Base-by-base conservation (phyloP, 2,888 invertebrate species). In the Tipula lateralis region DNA sequence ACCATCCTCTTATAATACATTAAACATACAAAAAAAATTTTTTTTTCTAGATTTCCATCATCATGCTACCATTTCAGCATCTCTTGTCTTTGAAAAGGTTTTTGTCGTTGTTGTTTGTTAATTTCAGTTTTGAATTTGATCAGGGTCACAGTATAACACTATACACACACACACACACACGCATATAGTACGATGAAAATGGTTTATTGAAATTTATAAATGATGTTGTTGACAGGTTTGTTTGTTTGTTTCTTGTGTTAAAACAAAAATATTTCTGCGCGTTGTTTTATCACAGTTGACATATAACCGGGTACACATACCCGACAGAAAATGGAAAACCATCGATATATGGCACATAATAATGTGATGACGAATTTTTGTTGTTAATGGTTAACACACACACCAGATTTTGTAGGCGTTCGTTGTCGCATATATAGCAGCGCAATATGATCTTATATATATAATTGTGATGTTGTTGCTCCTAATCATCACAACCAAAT, bases 141-240 rank as follows among this genome's bases (percentile, higher is more conserved):
- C 66, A 66, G 66, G 66, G 66, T 66, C 66, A 66, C 24, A 66
- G 0, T 2, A 2, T 44, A 44, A 44, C 44, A 44, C 24, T 66
- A 66, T 66, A 66, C 24, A 1, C 39, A 39, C 6, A 39, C n/a
- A n/a, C 6, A 39, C n/a, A 44, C n/a, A 44, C 44, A 44, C 44
- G 7, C 32, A 32, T 32, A 5, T 32, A 44, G 16, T 24, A 66
- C 66, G 66, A 66, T 24, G 66, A 66, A 66, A 66, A 66, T 24
- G 19, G 66, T 66, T 66, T 66, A 66, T 66, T 66, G 66, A 66
- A 66, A 66, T 66, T 66, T 66, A 66, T 66, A 66, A 66, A 66
- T 66, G 66, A 66, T 66, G 66, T 24, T 66, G 66, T 66, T 66
- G 66, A 66, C 66, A 66, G 66, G 66, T 66, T 66, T 66, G 66